These are phyloP conservation scores for Suncus etruscus DNA, from an alignment of 2,113 vertebrate genomes.

Conservation along the genomic window DNA sequence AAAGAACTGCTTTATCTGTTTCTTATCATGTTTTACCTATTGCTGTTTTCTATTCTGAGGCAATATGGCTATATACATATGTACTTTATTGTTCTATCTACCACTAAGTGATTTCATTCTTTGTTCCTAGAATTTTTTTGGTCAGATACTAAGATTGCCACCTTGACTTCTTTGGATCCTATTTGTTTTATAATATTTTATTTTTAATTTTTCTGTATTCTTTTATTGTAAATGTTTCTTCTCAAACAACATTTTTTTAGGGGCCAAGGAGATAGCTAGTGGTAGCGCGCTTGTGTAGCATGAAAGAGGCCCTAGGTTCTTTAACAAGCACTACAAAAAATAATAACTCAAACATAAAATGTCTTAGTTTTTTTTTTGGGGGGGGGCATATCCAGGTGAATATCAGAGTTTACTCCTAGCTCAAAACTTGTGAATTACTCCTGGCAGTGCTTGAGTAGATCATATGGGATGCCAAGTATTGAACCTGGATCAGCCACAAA, in stretches of 20 bases:
- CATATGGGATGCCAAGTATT: too few species aligned
- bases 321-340: too few species aligned
- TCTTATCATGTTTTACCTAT: background rate
- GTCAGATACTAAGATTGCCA: background rate
- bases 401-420: too few species aligned
- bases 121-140: constrained; percentile 5
- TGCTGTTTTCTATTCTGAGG: background rate
- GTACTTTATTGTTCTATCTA: background rate
- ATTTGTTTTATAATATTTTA: constrained; percentile 10
- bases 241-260: background rate
- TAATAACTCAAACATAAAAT: too few species aligned
- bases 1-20: constrained; percentile 7
- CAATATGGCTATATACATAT: background rate
- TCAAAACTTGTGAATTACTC: too few species aligned
- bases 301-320: too few species aligned
- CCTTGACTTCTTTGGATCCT: background rate
- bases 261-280: too few species aligned
- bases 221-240: constrained; percentile 33
- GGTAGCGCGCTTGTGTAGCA: too few species aligned
- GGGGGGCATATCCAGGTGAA: too few species aligned
- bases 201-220: background rate
- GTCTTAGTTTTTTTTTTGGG: too few species aligned
- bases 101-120: background rate
- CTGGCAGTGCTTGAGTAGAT: too few species aligned
- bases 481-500: too few species aligned